Evolutionary conservation across 2,113 vertebrate species (phyloP).

Genomic region (Scopus umbretta): DNA sequence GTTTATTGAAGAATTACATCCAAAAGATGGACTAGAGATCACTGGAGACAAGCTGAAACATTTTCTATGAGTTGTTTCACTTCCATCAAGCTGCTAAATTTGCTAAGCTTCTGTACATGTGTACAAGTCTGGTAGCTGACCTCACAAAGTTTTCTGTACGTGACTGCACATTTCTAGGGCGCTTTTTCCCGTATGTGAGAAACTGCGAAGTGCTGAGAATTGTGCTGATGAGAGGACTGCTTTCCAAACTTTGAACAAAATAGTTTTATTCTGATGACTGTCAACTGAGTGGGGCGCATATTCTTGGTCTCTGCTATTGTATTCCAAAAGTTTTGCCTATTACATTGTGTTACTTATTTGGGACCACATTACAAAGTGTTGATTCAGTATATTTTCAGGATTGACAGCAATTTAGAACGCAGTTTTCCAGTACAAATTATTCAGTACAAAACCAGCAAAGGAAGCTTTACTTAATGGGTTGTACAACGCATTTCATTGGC

Average conservation of each 20-base stretch:
- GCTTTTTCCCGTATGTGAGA: not conserved
- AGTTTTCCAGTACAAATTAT: not conserved
- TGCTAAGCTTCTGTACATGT: not conserved
- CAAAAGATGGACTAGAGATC: not conserved
- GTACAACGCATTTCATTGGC: not conserved
- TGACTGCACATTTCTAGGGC: not conserved
- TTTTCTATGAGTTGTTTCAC: not conserved
- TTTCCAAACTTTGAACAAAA: not conserved
- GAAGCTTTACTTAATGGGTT: not conserved
- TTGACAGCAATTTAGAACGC: not conserved
- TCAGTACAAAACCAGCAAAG: not conserved
- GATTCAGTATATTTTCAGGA: slow-evolving; percentile 38
- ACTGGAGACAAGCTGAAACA: not conserved
- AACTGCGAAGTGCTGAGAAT: not conserved
- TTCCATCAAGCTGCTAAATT: not conserved
- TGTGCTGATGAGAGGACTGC: not conserved
- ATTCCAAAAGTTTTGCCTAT: not conserved
- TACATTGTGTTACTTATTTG: not conserved
- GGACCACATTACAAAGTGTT: not conserved
- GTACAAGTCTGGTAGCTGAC: not conserved
- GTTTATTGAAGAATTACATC: not conserved
- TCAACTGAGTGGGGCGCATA: not conserved
- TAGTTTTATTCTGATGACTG: not conserved
- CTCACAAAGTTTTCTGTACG: not conserved
- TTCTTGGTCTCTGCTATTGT: not conserved